These are phyloP conservation scores for Echeneis naucrates DNA, from an alignment of 2,797 vertebrate species.

Conservation along the genomic window DNA sequence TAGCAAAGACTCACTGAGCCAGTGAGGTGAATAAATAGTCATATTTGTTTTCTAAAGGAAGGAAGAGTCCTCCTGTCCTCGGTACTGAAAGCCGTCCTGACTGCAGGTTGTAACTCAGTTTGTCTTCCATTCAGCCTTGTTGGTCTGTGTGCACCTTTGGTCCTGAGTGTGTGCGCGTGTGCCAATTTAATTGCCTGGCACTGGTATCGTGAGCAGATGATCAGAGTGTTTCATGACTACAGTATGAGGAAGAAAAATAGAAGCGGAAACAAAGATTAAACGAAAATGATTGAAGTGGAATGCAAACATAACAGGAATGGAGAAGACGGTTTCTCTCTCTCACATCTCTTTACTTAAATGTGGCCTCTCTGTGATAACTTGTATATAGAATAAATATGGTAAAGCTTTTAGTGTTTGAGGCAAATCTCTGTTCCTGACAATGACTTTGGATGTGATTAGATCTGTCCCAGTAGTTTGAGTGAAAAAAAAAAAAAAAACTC, in stretches of 20 bases:
- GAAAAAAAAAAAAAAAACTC: too few species aligned
- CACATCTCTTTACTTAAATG: background rate
- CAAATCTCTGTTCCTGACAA: too few species aligned
- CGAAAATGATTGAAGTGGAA: background rate
- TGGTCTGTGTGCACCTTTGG: slow-evolving; percentile 5
- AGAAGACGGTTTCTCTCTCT: background rate
- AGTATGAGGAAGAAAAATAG: background rate
- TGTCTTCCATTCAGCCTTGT: background rate
- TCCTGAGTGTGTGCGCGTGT: slow-evolving; percentile 15
- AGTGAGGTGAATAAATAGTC: background rate
- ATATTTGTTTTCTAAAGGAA: background rate
- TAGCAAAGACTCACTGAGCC: too few species aligned
- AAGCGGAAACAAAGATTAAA: background rate
- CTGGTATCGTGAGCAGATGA: slow-evolving; percentile 30
- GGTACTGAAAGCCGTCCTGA: background rate
- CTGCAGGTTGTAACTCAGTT: background rate
- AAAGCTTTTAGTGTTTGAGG: too few species aligned
- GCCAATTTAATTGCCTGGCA: slow-evolving; percentile 25
- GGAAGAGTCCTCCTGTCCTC: background rate
- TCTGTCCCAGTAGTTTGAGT: too few species aligned
- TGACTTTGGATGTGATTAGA: too few species aligned
- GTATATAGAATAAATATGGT: too few species aligned
- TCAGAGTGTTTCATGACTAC: slow-evolving; percentile 14
- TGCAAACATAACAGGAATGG: background rate
- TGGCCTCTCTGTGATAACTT: background rate